A percentile compares a stretch with the other conserved stretches of the same genome.
These are phyloP conservation scores for Oscheius onirici DNA, from an alignment of 2,888 invertebrate species.

Conservation along the genomic window DNA sequence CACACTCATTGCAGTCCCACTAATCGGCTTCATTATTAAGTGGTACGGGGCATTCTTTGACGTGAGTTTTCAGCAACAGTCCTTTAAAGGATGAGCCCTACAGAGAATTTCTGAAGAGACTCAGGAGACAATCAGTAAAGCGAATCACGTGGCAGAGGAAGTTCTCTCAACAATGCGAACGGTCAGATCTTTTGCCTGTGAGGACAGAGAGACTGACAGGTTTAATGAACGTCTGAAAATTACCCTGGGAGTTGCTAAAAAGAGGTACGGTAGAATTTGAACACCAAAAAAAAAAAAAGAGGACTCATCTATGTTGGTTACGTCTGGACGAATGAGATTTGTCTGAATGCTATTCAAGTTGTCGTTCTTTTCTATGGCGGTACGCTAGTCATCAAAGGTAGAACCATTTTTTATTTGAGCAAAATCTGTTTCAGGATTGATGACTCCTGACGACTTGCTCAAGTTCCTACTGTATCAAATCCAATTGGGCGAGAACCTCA, in stretches of 20 bases:
- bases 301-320: constrained; percentile 72
- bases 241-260: constrained; percentile 56
- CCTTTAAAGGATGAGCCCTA: constrained; percentile 16
- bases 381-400: constrained; percentile 72
- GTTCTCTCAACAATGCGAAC: constrained; percentile 73
- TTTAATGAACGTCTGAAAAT: constrained; percentile 66
- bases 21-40: constrained; percentile 72
- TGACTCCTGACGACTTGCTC: constrained; percentile 68
- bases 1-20: constrained; percentile 73
- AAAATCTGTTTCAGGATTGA: constrained; percentile 23
- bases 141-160: constrained; percentile 74
- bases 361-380: constrained; percentile 73
- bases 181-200: constrained; percentile 73
- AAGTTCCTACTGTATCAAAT: constrained; percentile 74
- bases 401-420: no score
- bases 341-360: constrained; percentile 63
- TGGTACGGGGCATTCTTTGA: constrained; percentile 73
- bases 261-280: constrained; percentile 37
- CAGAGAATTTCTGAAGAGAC: constrained; percentile 72
- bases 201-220: constrained; percentile 69
- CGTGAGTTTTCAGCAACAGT: constrained; percentile 54
- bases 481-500: constrained; percentile 72
- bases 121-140: constrained; percentile 72
- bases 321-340: constrained; percentile 72
- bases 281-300: no score